These are phyloP conservation scores for Gymnorhina tibicen DNA, from an alignment of 2,113 vertebrate species.

Conservation along the genomic window DNA sequence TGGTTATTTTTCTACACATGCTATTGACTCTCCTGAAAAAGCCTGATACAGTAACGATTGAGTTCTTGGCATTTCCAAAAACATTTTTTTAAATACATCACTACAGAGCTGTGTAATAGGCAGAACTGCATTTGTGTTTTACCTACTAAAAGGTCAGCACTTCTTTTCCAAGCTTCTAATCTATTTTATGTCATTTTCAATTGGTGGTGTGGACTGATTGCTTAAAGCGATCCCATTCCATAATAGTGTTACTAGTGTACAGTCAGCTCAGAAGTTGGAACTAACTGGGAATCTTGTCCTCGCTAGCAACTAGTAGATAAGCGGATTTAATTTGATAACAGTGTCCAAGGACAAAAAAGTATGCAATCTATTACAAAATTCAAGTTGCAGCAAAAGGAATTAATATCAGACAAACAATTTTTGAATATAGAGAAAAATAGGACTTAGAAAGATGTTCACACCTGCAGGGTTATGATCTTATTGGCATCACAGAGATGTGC, in stretches of 20 bases:
- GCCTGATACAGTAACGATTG: background rate
- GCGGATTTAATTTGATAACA: background rate
- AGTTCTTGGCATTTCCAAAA: conserved; percentile 47
- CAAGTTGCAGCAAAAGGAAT: background rate
- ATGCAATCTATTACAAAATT: background rate
- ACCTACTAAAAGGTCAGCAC: conserved; percentile 41
- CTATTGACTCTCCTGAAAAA: background rate
- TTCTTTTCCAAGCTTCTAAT: conserved; percentile 41
- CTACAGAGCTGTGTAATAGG: background rate
- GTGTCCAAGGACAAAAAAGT: background rate
- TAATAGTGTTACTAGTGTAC: background rate
- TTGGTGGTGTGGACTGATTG: background rate
- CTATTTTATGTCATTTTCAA: conserved; percentile 10
- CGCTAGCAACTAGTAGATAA: background rate
- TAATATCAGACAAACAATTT: background rate
- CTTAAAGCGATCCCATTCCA: background rate
- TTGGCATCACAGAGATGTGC: background rate
- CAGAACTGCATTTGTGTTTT: conserved; percentile 10
- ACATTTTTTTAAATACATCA: conserved; percentile 37
- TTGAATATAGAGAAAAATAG: background rate
- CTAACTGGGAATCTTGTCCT: background rate
- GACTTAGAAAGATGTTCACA: background rate
- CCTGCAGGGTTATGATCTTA: background rate
- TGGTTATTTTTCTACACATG: background rate
- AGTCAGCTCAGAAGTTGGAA: background rate